Base-by-base conservation (phyloP, 2,113 vertebrate genomes). In the Cyphomyrus plagiostoma region DNA sequence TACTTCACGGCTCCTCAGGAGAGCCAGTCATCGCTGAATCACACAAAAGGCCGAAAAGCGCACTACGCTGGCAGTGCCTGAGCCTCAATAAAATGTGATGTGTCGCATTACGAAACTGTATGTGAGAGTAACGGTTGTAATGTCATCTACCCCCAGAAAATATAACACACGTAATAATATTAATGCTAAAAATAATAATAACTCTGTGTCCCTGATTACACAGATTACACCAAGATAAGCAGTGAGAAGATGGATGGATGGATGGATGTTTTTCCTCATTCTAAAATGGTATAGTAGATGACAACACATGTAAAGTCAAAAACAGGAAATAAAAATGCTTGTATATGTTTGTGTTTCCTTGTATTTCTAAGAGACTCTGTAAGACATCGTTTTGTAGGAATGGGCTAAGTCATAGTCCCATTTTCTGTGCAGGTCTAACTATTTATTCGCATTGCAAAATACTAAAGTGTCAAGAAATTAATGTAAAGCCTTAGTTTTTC, bases 301-400 rank as follows among this genome's bases (percentile, higher is more conserved):
- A 42, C 42, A 77, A 77, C 70, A 80, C 74, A 42, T 42, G 74
- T 80, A 42, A 80, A 80, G 74, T 80, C n/a, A 80, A 80, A 42
- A 35, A 77, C 70, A 80, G 13, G 74, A 42, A 42, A 80, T 80
- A 19, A 80, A 77, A 80, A 19, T 80, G 6, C 74, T 80, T 6
- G 35, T 7, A 39, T 53, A 35, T 53, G 26, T 39, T 53, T 87
- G 13, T 26, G 48, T 39, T 17, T 86, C 26, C 11, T 15, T 86
- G 50, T 26, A 15, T 86, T 49, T 48, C 26, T n/a, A 48, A 50
- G 23, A 4, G 50, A 53, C 30, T 5, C 11, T 87, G 26, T 87
- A 87, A 87, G 85, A 87, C 83, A 86, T 53, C 30, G 30, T 53
- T 53, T 56, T 53, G n/a, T 53, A 87, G 49, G 85, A 88, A 53